A percentile compares a stretch with the other conserved stretches of the same genome.
Evolutionary conservation across 2,113 vertebrate genomes (phyloP).

Genomic region (Petromus typicus): DNA sequence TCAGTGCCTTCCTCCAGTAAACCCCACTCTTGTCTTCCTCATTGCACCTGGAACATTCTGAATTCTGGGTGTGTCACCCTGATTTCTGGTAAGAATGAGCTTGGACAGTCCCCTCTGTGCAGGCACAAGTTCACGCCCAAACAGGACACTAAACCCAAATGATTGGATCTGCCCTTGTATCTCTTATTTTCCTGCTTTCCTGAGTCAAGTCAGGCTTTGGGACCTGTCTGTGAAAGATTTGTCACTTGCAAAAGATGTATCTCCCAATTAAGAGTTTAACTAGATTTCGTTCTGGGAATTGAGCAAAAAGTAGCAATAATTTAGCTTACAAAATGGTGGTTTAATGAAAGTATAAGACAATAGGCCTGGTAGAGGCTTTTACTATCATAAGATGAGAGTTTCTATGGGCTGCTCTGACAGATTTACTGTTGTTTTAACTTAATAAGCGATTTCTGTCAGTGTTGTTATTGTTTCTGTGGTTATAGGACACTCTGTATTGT

Average conservation of each 20-base stretch:
- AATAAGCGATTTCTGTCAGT: constrained; percentile 84
- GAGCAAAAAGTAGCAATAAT: constrained; percentile 83
- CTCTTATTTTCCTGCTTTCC: not conserved
- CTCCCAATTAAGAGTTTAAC: constrained; percentile 83
- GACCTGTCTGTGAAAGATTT: constrained; percentile 44
- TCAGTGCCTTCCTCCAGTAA: not conserved
- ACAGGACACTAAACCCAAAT: not conserved
- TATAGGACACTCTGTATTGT: constrained; percentile 81
- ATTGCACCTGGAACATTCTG: not conserved
- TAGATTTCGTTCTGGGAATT: constrained; percentile 80
- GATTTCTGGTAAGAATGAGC: not conserved
- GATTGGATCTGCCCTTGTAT: not conserved
- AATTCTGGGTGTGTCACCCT: not conserved
- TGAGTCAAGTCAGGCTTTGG: not conserved
- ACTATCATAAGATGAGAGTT: constrained; percentile 75
- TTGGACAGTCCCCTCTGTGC: not conserved
- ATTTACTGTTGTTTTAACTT: constrained; percentile 84
- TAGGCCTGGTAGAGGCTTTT: constrained; percentile 82
- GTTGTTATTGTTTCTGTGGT: constrained; percentile 61
- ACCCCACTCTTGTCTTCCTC: not conserved
- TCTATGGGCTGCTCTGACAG: constrained; percentile 78
- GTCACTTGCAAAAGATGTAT: constrained; percentile 71
- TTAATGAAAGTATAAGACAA: constrained; percentile 84
- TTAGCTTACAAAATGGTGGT: constrained; percentile 84
- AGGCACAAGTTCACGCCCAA: not conserved